phyloP scores from a whole-genome alignment of 2,888 invertebrate genomes.

The Netelia inedita region DNA sequence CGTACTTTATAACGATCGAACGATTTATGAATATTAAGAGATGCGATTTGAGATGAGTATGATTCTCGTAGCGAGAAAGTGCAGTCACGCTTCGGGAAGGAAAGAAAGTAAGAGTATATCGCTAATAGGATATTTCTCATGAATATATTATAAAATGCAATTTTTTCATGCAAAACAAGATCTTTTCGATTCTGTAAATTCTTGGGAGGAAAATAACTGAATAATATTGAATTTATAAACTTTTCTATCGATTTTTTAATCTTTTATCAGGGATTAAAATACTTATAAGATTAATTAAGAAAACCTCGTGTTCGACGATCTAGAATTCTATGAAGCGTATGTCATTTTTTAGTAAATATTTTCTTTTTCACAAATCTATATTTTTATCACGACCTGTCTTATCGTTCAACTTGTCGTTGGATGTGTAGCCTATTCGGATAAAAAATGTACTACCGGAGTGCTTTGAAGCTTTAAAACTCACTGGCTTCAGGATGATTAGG shows the following conservation, averaged over 20 bases:
- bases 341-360: neutral
- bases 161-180: neutral
- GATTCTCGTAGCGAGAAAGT: constrained; percentile 54
- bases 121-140: constrained; percentile 22
- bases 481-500: neutral
- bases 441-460: constrained; percentile 15
- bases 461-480: constrained; percentile 7
- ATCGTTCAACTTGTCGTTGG: constrained; percentile 2
- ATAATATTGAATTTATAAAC: neutral
- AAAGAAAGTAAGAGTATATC: constrained; percentile 47
- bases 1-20: constrained; percentile 26
- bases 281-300: neutral
- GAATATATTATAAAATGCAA: constrained; percentile 15
- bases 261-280: neutral
- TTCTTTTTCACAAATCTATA: too few relatives aligned
- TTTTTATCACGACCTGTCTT: neutral
- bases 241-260: neutral
- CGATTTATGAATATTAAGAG: constrained; percentile 25
- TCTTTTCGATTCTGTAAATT: neutral
- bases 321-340: neutral
- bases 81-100: constrained; percentile 38
- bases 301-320: neutral
- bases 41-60: constrained; percentile 47
- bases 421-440: neutral
- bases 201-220: neutral